Conservation (phyloP, 1,140 invertebrate species). For the Plutomurus gul region DNA sequence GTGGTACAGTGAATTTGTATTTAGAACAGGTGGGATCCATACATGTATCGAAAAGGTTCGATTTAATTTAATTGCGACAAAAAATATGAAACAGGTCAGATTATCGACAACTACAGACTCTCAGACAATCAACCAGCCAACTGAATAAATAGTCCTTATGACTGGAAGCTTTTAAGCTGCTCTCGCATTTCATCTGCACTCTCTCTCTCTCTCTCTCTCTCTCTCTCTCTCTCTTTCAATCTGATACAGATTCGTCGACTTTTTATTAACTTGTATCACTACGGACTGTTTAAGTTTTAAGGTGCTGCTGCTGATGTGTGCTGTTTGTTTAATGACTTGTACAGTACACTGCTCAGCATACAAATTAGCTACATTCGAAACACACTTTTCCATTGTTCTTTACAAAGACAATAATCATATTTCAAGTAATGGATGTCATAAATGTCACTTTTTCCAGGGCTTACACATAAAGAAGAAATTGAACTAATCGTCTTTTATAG, state of each 20-base stretch:
- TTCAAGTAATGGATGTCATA: neutral
- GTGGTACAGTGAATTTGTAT: too few relatives aligned
- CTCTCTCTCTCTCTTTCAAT: neutral
- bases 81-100: conserved; percentile 22
- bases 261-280: too few relatives aligned
- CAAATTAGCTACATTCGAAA: neutral
- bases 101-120: neutral
- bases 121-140: neutral
- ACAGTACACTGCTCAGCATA: conserved; percentile 1
- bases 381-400: neutral
- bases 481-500: neutral
- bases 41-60: neutral
- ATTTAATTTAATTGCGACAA: conserved; percentile 14
- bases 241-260: neutral
- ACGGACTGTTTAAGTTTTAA: neutral
- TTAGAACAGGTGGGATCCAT: neutral
- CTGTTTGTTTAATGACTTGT: conserved; percentile 4
- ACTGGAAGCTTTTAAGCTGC: neutral
- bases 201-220: neutral
- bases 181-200: neutral
- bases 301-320: neutral
- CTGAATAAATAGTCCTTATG: neutral
- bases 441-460: conserved; percentile 16
- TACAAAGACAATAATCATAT: conserved; percentile 1
- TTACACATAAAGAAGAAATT: neutral